These are phyloP conservation scores for Lathamus discolor DNA, from an alignment of 2,113 vertebrate genomes.

Conservation along the genomic window DNA sequence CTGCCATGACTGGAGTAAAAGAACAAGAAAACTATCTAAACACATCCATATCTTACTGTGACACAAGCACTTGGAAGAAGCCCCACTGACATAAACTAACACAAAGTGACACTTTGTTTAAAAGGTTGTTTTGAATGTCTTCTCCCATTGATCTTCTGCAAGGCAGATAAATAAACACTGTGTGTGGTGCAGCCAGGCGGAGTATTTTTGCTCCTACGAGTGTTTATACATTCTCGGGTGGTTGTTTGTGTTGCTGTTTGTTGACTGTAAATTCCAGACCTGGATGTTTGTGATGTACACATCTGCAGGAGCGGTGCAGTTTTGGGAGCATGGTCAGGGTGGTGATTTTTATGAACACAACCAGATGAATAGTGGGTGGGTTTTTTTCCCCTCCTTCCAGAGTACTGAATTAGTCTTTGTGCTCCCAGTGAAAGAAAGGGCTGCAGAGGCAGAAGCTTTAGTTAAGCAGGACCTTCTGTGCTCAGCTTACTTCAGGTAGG, in stretches of 20 bases:
- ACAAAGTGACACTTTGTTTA: slow-evolving; percentile 63
- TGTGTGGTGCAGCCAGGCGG: slow-evolving; percentile 49
- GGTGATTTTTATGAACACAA: neutral
- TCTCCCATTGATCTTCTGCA: slow-evolving; percentile 57
- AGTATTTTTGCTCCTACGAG: slow-evolving; percentile 40
- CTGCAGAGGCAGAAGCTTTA: neutral
- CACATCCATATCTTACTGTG: slow-evolving; percentile 44
- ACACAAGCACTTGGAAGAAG: slow-evolving; percentile 59
- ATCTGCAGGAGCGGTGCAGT: neutral
- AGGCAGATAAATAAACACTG: slow-evolving; percentile 67
- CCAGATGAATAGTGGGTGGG: slow-evolving; percentile 19
- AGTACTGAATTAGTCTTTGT: slow-evolving; percentile 36
- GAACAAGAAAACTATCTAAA: slow-evolving; percentile 50
- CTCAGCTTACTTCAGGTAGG: slow-evolving; percentile 9
- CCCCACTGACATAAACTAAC: slow-evolving; percentile 61
- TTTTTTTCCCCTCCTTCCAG: neutral
- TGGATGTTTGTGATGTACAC: slow-evolving; percentile 67
- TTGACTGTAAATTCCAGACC: slow-evolving; percentile 66
- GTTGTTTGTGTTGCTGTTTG: slow-evolving; percentile 61
- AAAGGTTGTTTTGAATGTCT: slow-evolving; percentile 63
- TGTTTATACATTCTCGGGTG: slow-evolving; percentile 62
- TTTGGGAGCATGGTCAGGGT: neutral
- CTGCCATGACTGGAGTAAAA: slow-evolving; percentile 43
- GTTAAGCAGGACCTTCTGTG: slow-evolving; percentile 1
- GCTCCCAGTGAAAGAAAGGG: slow-evolving; percentile 1